A percentile compares a stretch with the other conserved stretches of the same genome.
phyloP scores from a whole-genome alignment of 2,888 invertebrate species.

The Philaethria dido region DNA sequence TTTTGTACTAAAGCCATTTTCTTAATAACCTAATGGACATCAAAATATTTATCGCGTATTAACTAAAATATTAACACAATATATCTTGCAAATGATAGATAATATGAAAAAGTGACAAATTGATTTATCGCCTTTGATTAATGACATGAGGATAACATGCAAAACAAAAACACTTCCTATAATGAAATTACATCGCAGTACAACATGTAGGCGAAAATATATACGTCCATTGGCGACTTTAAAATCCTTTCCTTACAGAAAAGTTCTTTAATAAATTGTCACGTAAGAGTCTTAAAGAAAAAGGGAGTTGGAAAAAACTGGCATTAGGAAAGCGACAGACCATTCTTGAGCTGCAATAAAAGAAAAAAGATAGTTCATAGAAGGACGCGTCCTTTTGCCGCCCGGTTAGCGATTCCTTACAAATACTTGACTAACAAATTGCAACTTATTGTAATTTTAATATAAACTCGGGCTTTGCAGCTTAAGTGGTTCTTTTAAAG shows the following conservation, averaged over 20 bases:
- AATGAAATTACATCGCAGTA: background rate
- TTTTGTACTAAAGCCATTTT: background rate
- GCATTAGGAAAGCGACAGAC: slow-evolving; percentile 40
- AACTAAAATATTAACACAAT: slow-evolving; percentile 15
- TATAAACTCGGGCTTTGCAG: background rate
- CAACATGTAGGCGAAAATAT: slow-evolving; percentile 13
- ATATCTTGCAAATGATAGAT: slow-evolving; percentile 23
- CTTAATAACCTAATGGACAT: background rate
- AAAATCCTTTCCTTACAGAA: slow-evolving; percentile 18
- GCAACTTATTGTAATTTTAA: slow-evolving; percentile 20
- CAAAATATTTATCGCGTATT: slow-evolving; percentile 5
- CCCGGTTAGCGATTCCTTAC: slow-evolving; percentile 29
- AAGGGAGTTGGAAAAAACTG: slow-evolving; percentile 33
- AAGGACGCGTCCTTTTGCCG: slow-evolving; percentile 26
- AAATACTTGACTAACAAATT: slow-evolving; percentile 18
- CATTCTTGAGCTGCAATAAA: slow-evolving; percentile 38
- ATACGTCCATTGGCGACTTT: slow-evolving; percentile 2
- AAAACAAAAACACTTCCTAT: slow-evolving; percentile 1
- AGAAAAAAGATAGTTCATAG: slow-evolving; percentile 37
- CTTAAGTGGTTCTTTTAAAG: background rate
- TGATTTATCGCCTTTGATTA: slow-evolving; percentile 21
- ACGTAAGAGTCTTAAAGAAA: slow-evolving; percentile 41
- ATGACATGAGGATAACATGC: background rate
- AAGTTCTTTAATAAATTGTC: slow-evolving; percentile 40
- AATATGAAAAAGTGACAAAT: slow-evolving; percentile 28